These are phyloP conservation scores for Odobenus rosmarus DNA, from an alignment of 2,113 vertebrate species.

Conservation along the genomic window DNA sequence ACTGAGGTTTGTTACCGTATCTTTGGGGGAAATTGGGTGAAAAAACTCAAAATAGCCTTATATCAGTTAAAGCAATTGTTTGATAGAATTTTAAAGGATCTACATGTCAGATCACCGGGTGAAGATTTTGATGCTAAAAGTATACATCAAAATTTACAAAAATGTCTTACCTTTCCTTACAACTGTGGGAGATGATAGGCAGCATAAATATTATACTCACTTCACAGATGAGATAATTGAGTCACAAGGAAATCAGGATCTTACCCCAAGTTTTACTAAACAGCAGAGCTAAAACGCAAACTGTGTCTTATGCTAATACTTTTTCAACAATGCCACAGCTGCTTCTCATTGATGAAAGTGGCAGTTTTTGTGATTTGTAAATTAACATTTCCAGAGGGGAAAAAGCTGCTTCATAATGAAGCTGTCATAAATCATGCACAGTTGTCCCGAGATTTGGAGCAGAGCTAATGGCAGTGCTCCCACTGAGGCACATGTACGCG, in stretches of 20 bases:
- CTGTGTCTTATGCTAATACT: background rate
- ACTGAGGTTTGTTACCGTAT: background rate
- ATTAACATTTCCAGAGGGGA: slow-evolving; percentile 52
- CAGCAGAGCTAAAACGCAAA: background rate
- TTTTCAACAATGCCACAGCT: background rate
- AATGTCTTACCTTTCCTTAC: background rate
- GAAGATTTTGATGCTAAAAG: background rate
- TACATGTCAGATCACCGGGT: background rate
- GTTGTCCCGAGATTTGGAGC: background rate
- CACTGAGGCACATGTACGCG: fast-evolving
- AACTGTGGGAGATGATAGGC: background rate
- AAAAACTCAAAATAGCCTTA: background rate
- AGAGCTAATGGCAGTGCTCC: background rate
- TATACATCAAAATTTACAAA: background rate
- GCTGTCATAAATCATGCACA: background rate
- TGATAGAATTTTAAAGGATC: background rate
- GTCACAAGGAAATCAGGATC: background rate
- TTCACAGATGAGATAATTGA: background rate
- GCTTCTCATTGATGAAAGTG: background rate
- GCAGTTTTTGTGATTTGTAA: slow-evolving; percentile 39
- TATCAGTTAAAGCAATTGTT: background rate
- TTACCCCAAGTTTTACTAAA: background rate
- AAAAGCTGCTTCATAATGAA: background rate
- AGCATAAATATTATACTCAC: background rate
- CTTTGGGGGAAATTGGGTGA: background rate